phyloP scores from a whole-genome alignment of 2,888 invertebrate genomes.

The Scotopteryx bipunctaria region DNA sequence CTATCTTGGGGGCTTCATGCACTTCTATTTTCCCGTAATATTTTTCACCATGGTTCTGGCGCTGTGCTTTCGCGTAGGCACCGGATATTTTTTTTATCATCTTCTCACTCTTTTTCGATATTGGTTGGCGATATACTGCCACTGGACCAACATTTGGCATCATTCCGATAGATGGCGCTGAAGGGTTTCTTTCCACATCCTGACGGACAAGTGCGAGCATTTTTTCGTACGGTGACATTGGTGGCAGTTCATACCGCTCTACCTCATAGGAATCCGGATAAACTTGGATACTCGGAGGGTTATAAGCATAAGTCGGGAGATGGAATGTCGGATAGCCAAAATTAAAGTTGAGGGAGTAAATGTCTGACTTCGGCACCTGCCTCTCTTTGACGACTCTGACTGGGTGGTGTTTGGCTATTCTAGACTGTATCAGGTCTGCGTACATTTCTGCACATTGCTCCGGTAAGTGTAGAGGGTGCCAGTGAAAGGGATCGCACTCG shows the following conservation, averaged over 20 bases:
- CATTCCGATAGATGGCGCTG: conserved; percentile 50
- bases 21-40: conserved; percentile 35
- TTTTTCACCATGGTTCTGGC: conserved; percentile 29
- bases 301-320: conserved; percentile 2
- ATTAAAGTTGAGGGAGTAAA: conserved; percentile 12
- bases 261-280: conserved; percentile 3
- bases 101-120: conserved; percentile 59
- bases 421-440: conserved; percentile 54
- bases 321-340: conserved; percentile 19
- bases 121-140: conserved; percentile 63
- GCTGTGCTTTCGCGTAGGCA: conserved; percentile 46
- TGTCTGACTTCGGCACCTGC: conserved; percentile 10
- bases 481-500: conserved; percentile 70
- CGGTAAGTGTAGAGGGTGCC: conserved; percentile 72
- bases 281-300: background rate
- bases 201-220: conserved; percentile 54
- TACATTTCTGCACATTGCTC: conserved; percentile 61
- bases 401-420: conserved; percentile 43
- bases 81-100: conserved; percentile 56
- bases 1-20: background rate
- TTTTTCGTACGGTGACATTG: conserved; percentile 48
- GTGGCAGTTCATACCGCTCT: conserved; percentile 3
- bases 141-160: conserved; percentile 60
- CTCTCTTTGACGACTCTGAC: conserved; percentile 45
- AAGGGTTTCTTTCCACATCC: conserved; percentile 56